Evolutionary conservation across 2,888 invertebrate species (phyloP), one percentile per base, ranked within the genome.

Genomic region (Elegia similella): DNA sequence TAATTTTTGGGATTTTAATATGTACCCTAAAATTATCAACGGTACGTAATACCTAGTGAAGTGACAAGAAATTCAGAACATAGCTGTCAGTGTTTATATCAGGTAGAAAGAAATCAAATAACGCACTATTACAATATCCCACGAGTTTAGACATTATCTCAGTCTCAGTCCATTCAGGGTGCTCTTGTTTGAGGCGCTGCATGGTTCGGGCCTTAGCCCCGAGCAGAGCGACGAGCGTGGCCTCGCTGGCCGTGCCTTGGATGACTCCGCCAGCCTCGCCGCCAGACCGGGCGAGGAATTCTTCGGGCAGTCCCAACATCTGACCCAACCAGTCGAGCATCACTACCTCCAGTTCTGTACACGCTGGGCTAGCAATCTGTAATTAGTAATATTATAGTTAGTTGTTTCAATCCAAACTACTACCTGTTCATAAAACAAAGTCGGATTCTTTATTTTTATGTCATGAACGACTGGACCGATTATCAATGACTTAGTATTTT

Each of bases 241-340:
- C 97, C 82, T 99, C 98, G 78, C 98, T 98, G 38, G 98, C 98
- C 0, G 98, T 98, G 55, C 98, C 97, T 92, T 98, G 94, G 67
- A 98, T 97, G 7, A 98, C 97, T 10, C 97, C 97, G n/a, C 96
- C 96, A 1, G 95, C 97, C 57, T 96, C 97, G 59, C 95, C 96
- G 0, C 96, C 97, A 0, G 95, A 95, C 62, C 95, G 93, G 0
- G 97, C 96, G 52, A 98, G 88, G 85, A 98, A 98, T 67, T 94
- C 94, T 15, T 95, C 92, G 0, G 99, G 98, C 6, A 99, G 91
- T 0, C 95, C 95, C 56, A 99, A 78, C 95, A 98, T 96, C 89
- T 98, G 97, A 46, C 97, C 98, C 66, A 99, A 86, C 99, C 98
- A 99, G 86, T 99, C 98, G 76, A 98, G 86, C 96, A 98, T 98